Percentiles rank a stretch among this genome's conserved stretches.
phyloP scores from a whole-genome alignment of 2,113 vertebrate species.

The Ciconia boyciana region DNA sequence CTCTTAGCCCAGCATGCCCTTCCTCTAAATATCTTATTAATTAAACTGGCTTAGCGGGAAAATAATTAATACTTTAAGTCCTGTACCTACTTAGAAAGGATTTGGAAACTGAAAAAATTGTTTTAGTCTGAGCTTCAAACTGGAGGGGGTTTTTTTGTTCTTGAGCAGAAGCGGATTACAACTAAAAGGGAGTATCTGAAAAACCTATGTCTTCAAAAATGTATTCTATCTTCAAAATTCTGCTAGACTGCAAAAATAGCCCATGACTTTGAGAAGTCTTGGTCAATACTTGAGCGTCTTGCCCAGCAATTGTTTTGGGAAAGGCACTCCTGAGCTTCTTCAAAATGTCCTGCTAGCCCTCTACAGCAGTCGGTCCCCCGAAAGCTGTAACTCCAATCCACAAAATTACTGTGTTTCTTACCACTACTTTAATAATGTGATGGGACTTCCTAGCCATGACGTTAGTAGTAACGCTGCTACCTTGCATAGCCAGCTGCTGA shows the following conservation, averaged over 20 bases:
- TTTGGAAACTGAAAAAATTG: conserved; percentile 36
- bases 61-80: conserved; percentile 57
- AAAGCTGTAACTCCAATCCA: background rate
- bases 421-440: background rate
- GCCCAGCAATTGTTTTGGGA: background rate
- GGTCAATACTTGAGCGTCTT: background rate
- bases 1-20: conserved; percentile 32
- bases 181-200: background rate
- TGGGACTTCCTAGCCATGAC: background rate
- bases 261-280: background rate
- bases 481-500: background rate
- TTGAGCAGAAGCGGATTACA: background rate
- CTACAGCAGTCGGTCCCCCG: background rate
- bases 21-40: conserved; percentile 60
- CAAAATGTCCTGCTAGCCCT: background rate
- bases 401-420: background rate
- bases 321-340: background rate
- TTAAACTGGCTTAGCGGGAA: conserved; percentile 47
- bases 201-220: background rate
- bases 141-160: background rate
- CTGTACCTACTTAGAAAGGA: conserved; percentile 30
- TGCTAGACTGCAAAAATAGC: background rate
- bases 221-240: background rate
- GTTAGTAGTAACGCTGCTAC: rapidly evolving
- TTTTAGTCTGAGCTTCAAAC: background rate